Conservation (phyloP, 2,113 vertebrate genomes). For the Phycodurus eques region DNA sequence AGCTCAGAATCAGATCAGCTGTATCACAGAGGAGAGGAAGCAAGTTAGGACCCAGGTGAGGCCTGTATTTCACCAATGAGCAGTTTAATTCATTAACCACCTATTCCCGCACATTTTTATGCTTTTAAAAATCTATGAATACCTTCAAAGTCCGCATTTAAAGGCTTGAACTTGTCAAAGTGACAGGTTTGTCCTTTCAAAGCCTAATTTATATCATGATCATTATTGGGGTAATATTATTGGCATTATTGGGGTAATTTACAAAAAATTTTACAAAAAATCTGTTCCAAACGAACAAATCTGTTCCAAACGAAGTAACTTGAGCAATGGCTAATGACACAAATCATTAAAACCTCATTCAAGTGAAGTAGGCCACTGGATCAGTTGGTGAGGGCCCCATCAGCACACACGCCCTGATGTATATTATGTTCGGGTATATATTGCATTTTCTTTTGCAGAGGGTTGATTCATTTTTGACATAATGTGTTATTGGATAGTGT, state of each 20-base stretch:
- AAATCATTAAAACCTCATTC: background rate
- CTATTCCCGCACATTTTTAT: too few relatives aligned
- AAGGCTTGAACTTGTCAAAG: background rate
- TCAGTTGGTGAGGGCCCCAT: background rate
- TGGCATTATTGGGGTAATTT: too few relatives aligned
- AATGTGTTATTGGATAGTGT: background rate
- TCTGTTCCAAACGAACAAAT: too few relatives aligned
- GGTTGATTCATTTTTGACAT: background rate
- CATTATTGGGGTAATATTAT: background rate
- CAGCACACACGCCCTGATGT: background rate
- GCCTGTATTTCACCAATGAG: constrained; percentile 4
- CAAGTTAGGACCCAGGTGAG: background rate
- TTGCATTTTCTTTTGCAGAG: background rate
- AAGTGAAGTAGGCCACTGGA: background rate
- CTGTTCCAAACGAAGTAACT: background rate
- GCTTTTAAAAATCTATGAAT: background rate
- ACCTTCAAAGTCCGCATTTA: background rate
- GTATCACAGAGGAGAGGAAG: background rate
- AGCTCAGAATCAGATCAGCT: background rate
- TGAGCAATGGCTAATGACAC: background rate
- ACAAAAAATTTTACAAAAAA: too few relatives aligned
- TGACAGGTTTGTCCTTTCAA: too few relatives aligned
- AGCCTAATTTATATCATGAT: background rate
- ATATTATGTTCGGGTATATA: background rate
- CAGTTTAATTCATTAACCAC: background rate